Evolutionary conservation across 1,140 invertebrate genomes (phyloP), one percentile per base, ranked within the genome.

Genomic region (Kradibia gibbosae): DNA sequence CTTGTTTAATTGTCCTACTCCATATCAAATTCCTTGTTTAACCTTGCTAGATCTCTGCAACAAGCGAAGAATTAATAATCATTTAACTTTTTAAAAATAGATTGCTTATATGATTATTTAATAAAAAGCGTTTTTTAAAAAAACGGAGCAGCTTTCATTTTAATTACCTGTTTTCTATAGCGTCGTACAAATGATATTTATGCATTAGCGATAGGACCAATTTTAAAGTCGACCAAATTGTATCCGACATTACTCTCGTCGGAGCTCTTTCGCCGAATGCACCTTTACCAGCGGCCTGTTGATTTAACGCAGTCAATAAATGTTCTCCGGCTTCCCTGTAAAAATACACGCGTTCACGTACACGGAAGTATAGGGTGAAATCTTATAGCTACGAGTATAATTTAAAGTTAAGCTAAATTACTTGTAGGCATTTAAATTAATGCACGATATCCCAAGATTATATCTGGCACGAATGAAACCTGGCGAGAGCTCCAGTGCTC

Each of bases 371-470:
- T 3, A 34, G 13, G 4, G 3, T 55, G 28, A 50, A 13, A 73
- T 45, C 55, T 45, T 2, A 75, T 39, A 75, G 7, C 45, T 48
- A 25, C 8, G 15, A n/a, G 28, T 57, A 75, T 13, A 62, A 45
- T 15, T 62, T 34, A 55, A 34, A 53, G 3, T 39, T 22, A 67
- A 28, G 55, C 36, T 48, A 34, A 55, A 87, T 90, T 91, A 96
- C 96, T 94, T 97, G 87, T 99, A 96, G 36, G 97, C 96, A 85
- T 95, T 95, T n/a, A 99, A 93, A 92, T 99, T 99, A 88, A 99
- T 97, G 89, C 98, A 99, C 77, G 97, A 97, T 71, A 99, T 99
- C 13, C 98, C 99, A 75, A 99, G 95, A 92, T 99, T 99, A 87
- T 99, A 99, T 84, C 99, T 93, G 28, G 98, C 98, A 74, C 99